phyloP scores from a whole-genome alignment of 2,113 vertebrate species.

The Apteryx mantelli region DNA sequence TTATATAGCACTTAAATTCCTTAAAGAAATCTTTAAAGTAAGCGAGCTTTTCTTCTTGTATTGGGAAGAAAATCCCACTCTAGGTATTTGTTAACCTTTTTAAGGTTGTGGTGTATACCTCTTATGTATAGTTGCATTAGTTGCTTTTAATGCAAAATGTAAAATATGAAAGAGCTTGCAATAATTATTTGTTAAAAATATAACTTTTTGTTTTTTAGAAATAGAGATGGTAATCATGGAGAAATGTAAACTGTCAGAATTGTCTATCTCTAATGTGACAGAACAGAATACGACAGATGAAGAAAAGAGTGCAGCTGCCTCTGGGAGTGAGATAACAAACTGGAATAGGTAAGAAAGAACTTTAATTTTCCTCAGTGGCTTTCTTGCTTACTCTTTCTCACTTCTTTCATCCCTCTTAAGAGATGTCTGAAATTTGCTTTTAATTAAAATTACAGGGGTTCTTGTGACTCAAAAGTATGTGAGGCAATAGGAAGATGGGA shows the following conservation, averaged over 20 bases:
- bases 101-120: neutral
- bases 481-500: neutral
- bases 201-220: slow-evolving; percentile 75
- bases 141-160: neutral
- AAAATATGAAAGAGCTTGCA: neutral
- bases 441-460: neutral
- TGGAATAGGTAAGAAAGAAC: slow-evolving; percentile 84
- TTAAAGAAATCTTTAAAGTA: neutral
- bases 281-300: slow-evolving; percentile 98
- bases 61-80: neutral
- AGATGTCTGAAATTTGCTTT: neutral
- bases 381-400: neutral
- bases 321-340: slow-evolving; percentile 76
- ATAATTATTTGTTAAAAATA: neutral
- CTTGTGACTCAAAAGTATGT: neutral
- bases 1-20: neutral
- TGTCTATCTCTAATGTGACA: slow-evolving; percentile 78
- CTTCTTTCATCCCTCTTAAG: neutral
- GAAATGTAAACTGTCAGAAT: slow-evolving; percentile 84
- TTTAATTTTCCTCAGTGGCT: neutral
- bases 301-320: slow-evolving; percentile 92
- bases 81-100: neutral
- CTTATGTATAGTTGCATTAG: neutral
- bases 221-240: slow-evolving; percentile 99
- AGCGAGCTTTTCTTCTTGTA: neutral